Evolutionary conservation across 2,888 invertebrate genomes (phyloP), one percentile per base, ranked within the genome.

Genomic region (Tuta absoluta): DNA sequence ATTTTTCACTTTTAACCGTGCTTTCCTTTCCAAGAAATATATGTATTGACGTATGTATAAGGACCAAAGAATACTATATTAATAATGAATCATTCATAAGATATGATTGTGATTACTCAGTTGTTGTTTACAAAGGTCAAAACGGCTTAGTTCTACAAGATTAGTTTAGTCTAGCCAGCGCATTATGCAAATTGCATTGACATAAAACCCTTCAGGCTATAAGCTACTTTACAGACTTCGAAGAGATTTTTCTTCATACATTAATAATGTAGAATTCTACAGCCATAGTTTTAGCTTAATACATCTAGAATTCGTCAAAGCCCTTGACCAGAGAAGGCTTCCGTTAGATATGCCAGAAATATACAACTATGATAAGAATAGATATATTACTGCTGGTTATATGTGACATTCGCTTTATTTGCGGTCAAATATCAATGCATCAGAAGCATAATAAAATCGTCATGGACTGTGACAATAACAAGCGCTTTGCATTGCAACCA

Each of bases 51-150:
- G n/a, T n/a, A n/a, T n/a, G n/a, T n/a, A n/a, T n/a, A n/a, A n/a
- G n/a, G n/a, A n/a, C n/a, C n/a, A n/a, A n/a, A n/a, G n/a, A 4
- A 4, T 28, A 28, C 28, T 28, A 28, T 5, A 2, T 4, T 4
- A 28, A 5, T 28, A 33, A 17, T 45, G 45, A 45, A 17, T 45
- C 45, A 45, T 45, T 45, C 45, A 45, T 45, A 51, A 37, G 17
- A 19, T 57, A 21, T 21, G 17, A 57, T 57, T 57, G 4, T 14
- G 28, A 24, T n/a, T 57, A 24, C 33, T 57, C 33, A 57, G 28
- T 23, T 28, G 51, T 51, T 51, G 51, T 51, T 23, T 21, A 12
- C 51, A 51, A 51, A 51, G 45, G 45, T 45, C 45, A 45, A 45
- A 24, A 53, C 17, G 4, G 23, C 24, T 53, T 23, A 33, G 33